A percentile compares a stretch with the other conserved stretches of the same genome.
These are phyloP conservation scores for Pogonognathellus flavescens DNA, from an alignment of 1,140 invertebrate species.

Conservation along the genomic window DNA sequence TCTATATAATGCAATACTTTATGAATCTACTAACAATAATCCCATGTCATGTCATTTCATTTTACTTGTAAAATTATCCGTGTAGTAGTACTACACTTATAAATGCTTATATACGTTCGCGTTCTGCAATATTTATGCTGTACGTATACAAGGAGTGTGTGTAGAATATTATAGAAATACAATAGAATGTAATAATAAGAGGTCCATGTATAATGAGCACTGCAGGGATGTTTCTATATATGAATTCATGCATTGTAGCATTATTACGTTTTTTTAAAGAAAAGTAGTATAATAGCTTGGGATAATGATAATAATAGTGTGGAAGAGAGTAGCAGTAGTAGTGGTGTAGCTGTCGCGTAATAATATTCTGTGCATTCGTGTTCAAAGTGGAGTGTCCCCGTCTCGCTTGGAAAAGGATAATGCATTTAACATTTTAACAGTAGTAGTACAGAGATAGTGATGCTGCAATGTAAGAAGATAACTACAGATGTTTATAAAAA, in stretches of 20 bases:
- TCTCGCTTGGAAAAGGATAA: not conserved
- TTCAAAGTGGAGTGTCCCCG: not conserved
- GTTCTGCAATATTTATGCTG: not conserved
- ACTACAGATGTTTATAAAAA: constrained; percentile 49
- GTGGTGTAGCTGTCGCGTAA: not conserved
- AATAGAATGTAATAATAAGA: not conserved
- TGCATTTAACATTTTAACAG: not conserved
- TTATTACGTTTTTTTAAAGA: no score
- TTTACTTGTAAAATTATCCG: not conserved
- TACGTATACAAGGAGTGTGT: not conserved
- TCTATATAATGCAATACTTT: constrained; percentile 44
- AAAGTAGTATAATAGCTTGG: constrained; percentile 4
- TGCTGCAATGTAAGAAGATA: constrained; percentile 30
- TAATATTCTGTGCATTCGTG: no score
- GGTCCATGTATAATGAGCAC: no score
- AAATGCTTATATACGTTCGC: not conserved
- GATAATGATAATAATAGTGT: constrained; percentile 38
- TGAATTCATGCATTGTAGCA: constrained; percentile 5
- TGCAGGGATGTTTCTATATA: constrained; percentile 12
- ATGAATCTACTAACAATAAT: constrained; percentile 33
- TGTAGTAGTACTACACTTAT: no score
- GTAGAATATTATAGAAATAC: not conserved
- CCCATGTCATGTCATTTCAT: constrained; percentile 13
- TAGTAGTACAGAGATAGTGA: not conserved
- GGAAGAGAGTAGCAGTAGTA: not conserved